Evolutionary conservation across 2,113 vertebrate genomes (phyloP), one percentile per base, ranked within the genome.

Genomic region (Mesembrinibis cayennensis): DNA sequence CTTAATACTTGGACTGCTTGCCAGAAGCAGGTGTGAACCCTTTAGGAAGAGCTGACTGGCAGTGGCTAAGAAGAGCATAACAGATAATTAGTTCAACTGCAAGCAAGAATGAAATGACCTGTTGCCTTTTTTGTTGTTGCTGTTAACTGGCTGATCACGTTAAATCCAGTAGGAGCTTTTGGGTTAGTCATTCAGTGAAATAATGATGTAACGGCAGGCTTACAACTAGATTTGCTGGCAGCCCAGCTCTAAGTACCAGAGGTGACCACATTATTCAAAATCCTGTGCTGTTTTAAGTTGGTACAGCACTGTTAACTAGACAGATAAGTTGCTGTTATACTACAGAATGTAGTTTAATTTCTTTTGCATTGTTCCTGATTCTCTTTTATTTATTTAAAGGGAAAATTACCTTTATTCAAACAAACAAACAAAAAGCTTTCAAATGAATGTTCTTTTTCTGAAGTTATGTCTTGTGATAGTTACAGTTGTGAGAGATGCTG

Each of bases 401-500:
- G 23, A 18, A 63, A 78, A 20, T 11, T 45, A 56, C 7, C 6
- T 53, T 80, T 67, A 56, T 38, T 76, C 9, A 49, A 59, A 34
- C 15, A 7, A 15, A 56, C n/a, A n/a, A 66, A 70, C 65, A 38
- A 5, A 42, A 42, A 13, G 5, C 42, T 58, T 76, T 58, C 36
- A 89, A 69, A 70, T 30, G 0, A 61, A 34, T 36, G 2, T 12
- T 40, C 4, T 63, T 34, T 74, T 71, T 13, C 23, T 72, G 42
- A 67, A 45, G 12, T 38, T 50, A 6, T 11, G 2, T 42, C 52
- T 40, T 84, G 18, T 87, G 69, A 30, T 30, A 49, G 5, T 69
- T 78, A 44, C 1, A 45, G 4, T 20, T 0, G 0, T 18, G 29
- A 56, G 22, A 67, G 29, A 45, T 78, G 15, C 36, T 73, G 36